Evolutionary conservation across 2,797 vertebrate species (phyloP).

Genomic region (Zenarchopterus dispar): DNA sequence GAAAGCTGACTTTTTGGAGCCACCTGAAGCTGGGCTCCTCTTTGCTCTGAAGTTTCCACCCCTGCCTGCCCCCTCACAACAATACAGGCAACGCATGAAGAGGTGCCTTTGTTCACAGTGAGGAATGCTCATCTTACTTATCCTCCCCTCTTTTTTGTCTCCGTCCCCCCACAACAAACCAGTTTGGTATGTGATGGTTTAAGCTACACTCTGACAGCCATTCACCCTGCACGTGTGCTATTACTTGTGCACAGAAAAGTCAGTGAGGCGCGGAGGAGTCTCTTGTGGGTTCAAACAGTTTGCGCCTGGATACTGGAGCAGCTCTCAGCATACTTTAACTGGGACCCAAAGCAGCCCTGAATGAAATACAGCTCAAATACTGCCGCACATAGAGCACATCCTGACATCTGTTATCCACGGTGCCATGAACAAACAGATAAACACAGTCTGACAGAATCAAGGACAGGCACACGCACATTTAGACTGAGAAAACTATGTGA

Average conservation of each 20-base stretch:
- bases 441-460: slow-evolving; percentile 27
- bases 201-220: slow-evolving; percentile 37
- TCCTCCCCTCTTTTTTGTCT: slow-evolving; percentile 43
- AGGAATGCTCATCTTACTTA: slow-evolving; percentile 74
- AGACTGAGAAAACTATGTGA: not conserved
- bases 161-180: slow-evolving; percentile 33
- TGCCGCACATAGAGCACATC: slow-evolving; percentile 16
- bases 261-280: slow-evolving; percentile 33
- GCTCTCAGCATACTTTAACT: slow-evolving; percentile 30
- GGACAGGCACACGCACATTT: slow-evolving; percentile 17
- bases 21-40: slow-evolving; percentile 44
- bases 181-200: slow-evolving; percentile 54
- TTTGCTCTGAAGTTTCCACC: slow-evolving; percentile 30
- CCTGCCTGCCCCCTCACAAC: slow-evolving; percentile 53
- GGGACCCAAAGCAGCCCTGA: slow-evolving; percentile 27
- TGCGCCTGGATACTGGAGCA: slow-evolving; percentile 35
- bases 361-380: slow-evolving; percentile 41
- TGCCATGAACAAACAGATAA: slow-evolving; percentile 21
- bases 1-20: slow-evolving; percentile 11
- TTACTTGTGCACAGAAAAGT: slow-evolving; percentile 31
- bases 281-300: slow-evolving; percentile 44
- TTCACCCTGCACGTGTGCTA: slow-evolving; percentile 8
- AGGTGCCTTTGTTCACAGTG: slow-evolving; percentile 70
- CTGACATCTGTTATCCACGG: slow-evolving; percentile 9
- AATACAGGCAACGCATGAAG: slow-evolving; percentile 63